Evolutionary conservation across 2,797 vertebrate species (phyloP).

Genomic region (Parauchenoglanis punctatus): DNA sequence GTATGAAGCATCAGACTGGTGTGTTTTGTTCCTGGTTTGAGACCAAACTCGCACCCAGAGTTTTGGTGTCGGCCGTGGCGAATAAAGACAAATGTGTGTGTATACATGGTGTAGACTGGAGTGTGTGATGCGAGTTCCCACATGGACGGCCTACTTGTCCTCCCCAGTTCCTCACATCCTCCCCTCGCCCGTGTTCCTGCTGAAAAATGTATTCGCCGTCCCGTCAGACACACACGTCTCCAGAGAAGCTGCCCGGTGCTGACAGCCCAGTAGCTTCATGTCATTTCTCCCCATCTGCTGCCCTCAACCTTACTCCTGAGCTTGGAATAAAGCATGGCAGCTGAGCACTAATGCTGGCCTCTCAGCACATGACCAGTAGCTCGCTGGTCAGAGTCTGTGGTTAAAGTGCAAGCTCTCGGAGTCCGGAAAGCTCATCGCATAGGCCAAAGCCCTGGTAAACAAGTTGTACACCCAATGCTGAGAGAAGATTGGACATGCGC

Average conservation of each 20-base stretch:
- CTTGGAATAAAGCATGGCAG: slow-evolving; percentile 18
- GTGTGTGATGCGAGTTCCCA: slow-evolving; percentile 34
- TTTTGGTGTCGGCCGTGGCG: not conserved
- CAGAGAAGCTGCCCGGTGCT: slow-evolving; percentile 19
- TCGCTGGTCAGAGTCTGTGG: not conserved
- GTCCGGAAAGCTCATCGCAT: not conserved
- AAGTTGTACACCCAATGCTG: not conserved
- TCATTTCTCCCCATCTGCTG: slow-evolving; percentile 5
- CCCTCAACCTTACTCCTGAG: not conserved
- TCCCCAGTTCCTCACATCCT: not conserved
- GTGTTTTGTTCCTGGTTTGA: not conserved
- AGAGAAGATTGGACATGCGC: not conserved
- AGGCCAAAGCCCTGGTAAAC: not conserved
- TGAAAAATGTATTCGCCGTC: slow-evolving; percentile 19
- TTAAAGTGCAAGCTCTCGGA: not conserved
- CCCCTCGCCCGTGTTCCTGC: slow-evolving; percentile 14
- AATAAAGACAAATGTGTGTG: slow-evolving; percentile 45
- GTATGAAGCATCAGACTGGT: not conserved
- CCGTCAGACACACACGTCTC: slow-evolving; percentile 28
- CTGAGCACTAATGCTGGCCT: slow-evolving; percentile 15
- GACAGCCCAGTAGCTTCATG: slow-evolving; percentile 1
- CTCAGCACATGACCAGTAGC: slow-evolving; percentile 4
- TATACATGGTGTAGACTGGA: slow-evolving; percentile 12
- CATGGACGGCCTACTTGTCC: not conserved
- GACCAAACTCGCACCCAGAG: not conserved